Percentiles rank a stretch among this genome's conserved stretches.
Evolutionary conservation across 1,140 invertebrate genomes (phyloP).

Genomic region (Zaprionus capensis): DNA sequence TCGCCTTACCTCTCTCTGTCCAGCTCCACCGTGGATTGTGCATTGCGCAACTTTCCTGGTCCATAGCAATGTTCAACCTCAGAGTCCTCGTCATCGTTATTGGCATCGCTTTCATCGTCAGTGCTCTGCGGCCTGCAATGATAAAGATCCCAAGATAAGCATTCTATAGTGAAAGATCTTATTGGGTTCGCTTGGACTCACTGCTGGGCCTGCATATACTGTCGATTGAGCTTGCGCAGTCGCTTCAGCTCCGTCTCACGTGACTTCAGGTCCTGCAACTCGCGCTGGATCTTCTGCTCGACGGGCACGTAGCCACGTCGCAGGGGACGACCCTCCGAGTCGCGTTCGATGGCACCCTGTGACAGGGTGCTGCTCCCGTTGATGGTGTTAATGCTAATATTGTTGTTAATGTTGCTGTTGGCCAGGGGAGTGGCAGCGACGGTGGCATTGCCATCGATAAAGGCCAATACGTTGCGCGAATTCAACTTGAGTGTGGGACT

Average conservation of each 20-base stretch:
- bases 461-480: conserved; percentile 62
- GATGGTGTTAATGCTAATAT: conserved; percentile 29
- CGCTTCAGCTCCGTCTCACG: conserved; percentile 90
- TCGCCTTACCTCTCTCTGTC: conserved; percentile 66
- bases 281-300: conserved; percentile 91
- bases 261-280: conserved; percentile 90
- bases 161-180: neutral
- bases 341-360: conserved; percentile 84
- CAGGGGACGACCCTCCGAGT: conserved; percentile 86
- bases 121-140: conserved; percentile 57
- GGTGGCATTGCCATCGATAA: conserved; percentile 43
- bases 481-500: conserved; percentile 59
- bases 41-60: conserved; percentile 86
- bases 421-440: conserved; percentile 37
- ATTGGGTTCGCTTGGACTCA: conserved; percentile 39
- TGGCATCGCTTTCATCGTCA: conserved; percentile 66
- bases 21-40: conserved; percentile 86
- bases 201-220: conserved; percentile 85
- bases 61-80: conserved; percentile 86
- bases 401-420: conserved; percentile 23
- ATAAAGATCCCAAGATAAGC: neutral
- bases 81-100: conserved; percentile 83
- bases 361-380: conserved; percentile 52
- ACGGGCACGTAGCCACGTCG: conserved; percentile 89
- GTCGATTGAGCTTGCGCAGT: conserved; percentile 84